Evolutionary conservation across 1,140 invertebrate genomes (phyloP), one percentile per base, ranked within the genome.

Genomic region (Trachymyrmex cornetzi): DNA sequence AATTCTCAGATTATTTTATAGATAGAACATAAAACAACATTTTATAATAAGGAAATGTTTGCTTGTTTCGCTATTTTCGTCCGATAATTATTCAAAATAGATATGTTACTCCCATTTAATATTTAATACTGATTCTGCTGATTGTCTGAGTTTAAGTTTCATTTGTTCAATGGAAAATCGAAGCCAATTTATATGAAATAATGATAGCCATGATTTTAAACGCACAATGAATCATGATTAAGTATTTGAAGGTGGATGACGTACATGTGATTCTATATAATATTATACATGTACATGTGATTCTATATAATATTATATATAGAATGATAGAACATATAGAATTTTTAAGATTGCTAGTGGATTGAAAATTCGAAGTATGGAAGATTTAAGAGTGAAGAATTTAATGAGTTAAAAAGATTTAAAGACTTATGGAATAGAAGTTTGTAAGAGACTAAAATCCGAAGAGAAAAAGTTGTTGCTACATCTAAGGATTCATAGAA

Each of bases 131-230:
- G 24, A 48, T 50, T 71, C 5, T 22, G 6, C 12, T 50, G 30
- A 55, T 74, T 74, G 71, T 74, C 71, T 74, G 27, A 34, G 14
- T 57, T 24, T 61, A 44, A 44, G 1, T 30, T 55, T 55, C 1
- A n/a, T 19, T 61, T 19, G 0, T 48, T 44, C n/a, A 44, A 44
- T 27, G 48, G 11, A 44, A 30, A 77, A 11, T 66, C 4, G 12
- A 44, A 38, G 11, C 12, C n/a, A 44, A 44, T 44, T 67, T 67
- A 67, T 44, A 2, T 77, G 1, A 61, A 38, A 61, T 30, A 59
- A 77, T 9, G 44, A 48, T 0, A 61, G 22, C 11, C 5, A 5
- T 22, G 38, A 22, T 59, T 63, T 74, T 55, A 44, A 59, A 77
- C 19, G 30, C 22, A 53, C 24, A n/a, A 11, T 55, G 19, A 30